Percentiles rank a stretch among this genome's conserved stretches.
Conservation (phyloP, 1,140 invertebrate genomes). For the Drosophila ambigua region DNA sequence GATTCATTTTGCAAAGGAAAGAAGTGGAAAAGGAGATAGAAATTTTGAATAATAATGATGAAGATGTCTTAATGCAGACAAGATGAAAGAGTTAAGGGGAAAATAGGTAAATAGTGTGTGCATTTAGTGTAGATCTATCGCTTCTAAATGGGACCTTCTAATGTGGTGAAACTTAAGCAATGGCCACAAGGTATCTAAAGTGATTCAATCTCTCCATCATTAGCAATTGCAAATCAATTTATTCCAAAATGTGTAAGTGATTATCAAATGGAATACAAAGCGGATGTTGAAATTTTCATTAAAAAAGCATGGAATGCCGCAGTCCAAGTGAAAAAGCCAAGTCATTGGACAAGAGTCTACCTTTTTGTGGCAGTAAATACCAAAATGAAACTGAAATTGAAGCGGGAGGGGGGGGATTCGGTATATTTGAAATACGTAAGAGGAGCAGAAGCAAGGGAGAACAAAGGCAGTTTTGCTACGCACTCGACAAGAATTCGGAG, state of each 20-base stretch:
- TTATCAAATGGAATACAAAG: conserved; percentile 7
- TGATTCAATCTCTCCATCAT: background rate
- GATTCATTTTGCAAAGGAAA: no score
- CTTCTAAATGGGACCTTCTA: background rate
- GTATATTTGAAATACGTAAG: conserved; percentile 7
- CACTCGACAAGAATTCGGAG: conserved; percentile 28
- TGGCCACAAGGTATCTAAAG: background rate
- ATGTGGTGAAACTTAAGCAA: background rate
- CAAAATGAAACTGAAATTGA: conserved; percentile 34
- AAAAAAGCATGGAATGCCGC: conserved; percentile 10
- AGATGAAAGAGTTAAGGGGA: no score
- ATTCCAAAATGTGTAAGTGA: conserved; percentile 15
- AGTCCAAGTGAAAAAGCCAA: conserved; percentile 30
- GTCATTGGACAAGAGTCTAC: conserved; percentile 47
- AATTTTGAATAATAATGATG: no score
- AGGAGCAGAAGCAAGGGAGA: conserved; percentile 19
- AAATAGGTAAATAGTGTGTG: no score
- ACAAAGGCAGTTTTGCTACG: conserved; percentile 28
- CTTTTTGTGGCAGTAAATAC: conserved; percentile 49
- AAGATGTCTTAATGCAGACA: no score
- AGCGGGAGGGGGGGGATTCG: background rate
- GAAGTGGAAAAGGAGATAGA: no score
- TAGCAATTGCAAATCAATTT: conserved; percentile 22
- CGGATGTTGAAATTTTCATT: conserved; percentile 35
- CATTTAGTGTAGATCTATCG: no score